A percentile compares a stretch with the other conserved stretches of the same genome.
These are phyloP conservation scores for Ia io DNA, from an alignment of 2,113 vertebrate genomes.

Conservation along the genomic window DNA sequence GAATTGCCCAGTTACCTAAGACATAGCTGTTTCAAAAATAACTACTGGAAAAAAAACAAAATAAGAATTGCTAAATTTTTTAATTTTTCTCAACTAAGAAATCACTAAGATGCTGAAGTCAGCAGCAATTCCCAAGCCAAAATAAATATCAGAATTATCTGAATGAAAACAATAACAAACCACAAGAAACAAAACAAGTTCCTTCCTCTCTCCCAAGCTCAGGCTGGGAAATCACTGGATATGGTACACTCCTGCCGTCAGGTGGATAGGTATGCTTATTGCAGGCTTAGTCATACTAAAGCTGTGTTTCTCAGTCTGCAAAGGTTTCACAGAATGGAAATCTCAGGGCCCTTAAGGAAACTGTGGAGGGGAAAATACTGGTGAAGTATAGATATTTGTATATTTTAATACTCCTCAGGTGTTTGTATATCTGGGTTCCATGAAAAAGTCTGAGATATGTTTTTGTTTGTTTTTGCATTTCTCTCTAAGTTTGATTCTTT, in stretches of 20 bases:
- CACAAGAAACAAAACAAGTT: neutral
- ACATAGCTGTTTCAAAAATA: neutral
- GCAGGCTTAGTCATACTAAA: neutral
- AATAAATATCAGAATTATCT: neutral
- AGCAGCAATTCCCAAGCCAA: neutral
- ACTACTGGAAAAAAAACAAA: neutral
- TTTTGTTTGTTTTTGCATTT: neutral
- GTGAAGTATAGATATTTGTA: neutral
- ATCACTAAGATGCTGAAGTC: neutral
- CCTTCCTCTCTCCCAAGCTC: rapidly evolving
- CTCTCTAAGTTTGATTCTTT: neutral
- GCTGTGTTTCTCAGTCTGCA: neutral
- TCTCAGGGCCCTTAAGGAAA: neutral
- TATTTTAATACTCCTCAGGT: neutral
- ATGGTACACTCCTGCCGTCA: neutral
- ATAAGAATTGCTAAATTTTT: neutral
- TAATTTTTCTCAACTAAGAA: neutral
- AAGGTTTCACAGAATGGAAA: neutral
- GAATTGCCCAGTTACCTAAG: neutral
- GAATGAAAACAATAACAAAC: neutral
- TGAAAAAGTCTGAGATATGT: neutral
- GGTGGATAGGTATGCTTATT: neutral
- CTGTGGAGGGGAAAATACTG: neutral
- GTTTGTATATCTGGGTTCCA: neutral
- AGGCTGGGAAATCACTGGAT: rapidly evolving